Evolutionary conservation across 1,140 invertebrate genomes (phyloP), one percentile per base, ranked within the genome.

Genomic region (Whitmania pigra): DNA sequence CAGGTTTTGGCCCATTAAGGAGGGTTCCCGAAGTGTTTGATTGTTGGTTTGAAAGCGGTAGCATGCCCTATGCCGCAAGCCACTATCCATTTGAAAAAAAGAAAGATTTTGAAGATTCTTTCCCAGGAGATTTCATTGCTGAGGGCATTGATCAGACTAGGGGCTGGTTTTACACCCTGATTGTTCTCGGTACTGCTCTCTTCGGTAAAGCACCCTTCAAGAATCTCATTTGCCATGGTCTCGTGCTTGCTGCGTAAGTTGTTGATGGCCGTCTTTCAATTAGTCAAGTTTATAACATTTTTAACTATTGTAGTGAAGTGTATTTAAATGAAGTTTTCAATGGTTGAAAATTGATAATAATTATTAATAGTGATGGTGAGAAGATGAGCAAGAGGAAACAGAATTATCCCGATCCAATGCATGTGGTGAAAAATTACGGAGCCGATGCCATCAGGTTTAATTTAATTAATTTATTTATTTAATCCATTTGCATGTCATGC

Each of bases 361-460:
- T 11, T 13, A 31, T 69, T 29, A 69, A 15, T 49, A 49, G 89
- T 63, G 96, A 99, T 85, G 95, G 96, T 5, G 92, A 97, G 80
- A 99, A 99, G 82, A 99, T 99, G 96, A 97, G 94, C 0, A 99
- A 99, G 80, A 87, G 95, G 20, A 97, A 97, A 83, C 96, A 97
- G 81, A 99, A 99, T 81, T 99, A 97, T 83, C 95, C 96, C 0
- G 93, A 99, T 85, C 95, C 96, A 0, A 86, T 94, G 82, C 88
- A 92, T 76, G 85, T 99, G 63, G 88, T 98, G 0, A 82, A 88
- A 69, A 94, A 96, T 80, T 98, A 93, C 84, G 96, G 97, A 20
- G 95, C 95, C 1, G 97, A 99, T 86, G 93, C 96, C 29, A 82
- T 99, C 7, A 86, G 84, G 77, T 80, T 71, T 27, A 22, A 20